phyloP scores from a whole-genome alignment of 2,888 invertebrate genomes.

The Acrobasis suavella region DNA sequence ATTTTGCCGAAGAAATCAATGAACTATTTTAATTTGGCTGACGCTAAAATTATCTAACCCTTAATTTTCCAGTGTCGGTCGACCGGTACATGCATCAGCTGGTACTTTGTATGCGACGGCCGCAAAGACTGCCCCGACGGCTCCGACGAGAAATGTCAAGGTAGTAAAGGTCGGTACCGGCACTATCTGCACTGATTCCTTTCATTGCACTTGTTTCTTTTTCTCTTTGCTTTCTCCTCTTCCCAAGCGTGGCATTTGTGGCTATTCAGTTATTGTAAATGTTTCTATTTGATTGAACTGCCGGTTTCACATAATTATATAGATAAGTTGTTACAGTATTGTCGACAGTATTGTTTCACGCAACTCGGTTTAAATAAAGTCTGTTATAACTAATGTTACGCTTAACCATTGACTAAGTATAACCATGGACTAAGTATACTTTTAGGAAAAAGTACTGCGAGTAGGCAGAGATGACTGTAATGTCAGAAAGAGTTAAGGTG shows the following conservation, averaged over 20 bases:
- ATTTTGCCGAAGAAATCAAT: too few relatives aligned
- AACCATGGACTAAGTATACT: too few relatives aligned
- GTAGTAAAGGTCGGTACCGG: constrained; percentile 62
- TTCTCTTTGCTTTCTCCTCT: constrained; percentile 24
- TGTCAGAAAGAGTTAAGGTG: too few relatives aligned
- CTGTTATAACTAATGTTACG: too few relatives aligned
- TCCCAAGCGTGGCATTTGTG: constrained; percentile 20
- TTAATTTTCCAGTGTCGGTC: constrained; percentile 87
- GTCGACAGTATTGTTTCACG: too few relatives aligned
- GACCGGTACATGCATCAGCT: constrained; percentile 93
- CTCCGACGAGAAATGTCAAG: constrained; percentile 92
- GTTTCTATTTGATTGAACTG: neutral
- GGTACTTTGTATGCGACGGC: constrained; percentile 96
- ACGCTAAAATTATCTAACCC: too few relatives aligned
- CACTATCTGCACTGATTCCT: constrained; percentile 52
- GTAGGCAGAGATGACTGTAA: too few relatives aligned
- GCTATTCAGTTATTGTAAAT: constrained; percentile 1
- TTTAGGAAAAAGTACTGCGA: too few relatives aligned
- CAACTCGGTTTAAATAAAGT: too few relatives aligned
- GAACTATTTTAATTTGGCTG: too few relatives aligned
- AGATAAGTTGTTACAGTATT: too few relatives aligned
- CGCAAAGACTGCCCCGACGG: constrained; percentile 92
- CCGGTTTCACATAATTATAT: neutral
- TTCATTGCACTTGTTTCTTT: constrained; percentile 35
- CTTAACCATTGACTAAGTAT: too few relatives aligned